Evolutionary conservation across 2,797 vertebrate genomes (phyloP).

Genomic region (Poecilia picta): DNA sequence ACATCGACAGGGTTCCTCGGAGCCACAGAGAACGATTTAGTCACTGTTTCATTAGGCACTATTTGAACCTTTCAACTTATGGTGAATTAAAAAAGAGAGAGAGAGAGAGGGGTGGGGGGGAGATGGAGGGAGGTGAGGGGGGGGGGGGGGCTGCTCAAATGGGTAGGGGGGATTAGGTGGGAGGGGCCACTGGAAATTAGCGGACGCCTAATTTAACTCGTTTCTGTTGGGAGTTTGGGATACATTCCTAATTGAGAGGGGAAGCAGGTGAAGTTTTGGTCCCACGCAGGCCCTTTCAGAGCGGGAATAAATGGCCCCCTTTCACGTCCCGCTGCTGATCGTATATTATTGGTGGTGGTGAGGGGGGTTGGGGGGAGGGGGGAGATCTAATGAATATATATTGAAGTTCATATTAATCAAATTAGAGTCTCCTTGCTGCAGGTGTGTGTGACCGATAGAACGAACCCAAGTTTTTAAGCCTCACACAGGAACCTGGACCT

Average conservation of each 20-base stretch:
- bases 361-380: slow-evolving; percentile 66
- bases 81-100: slow-evolving; percentile 88
- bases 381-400: slow-evolving; percentile 96
- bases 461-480: slow-evolving; percentile 67
- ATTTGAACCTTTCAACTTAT: slow-evolving; percentile 99
- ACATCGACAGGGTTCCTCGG: slow-evolving; percentile 84
- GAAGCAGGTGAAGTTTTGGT: slow-evolving; percentile 99
- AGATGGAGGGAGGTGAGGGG: no score
- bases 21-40: slow-evolving; percentile 89
- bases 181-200: slow-evolving; percentile 96
- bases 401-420: slow-evolving; percentile 96
- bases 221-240: slow-evolving; percentile 97
- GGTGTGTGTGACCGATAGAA: slow-evolving; percentile 90
- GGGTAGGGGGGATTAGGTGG: slow-evolving; percentile 91
- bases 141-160: slow-evolving; percentile 87
- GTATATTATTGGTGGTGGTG: slow-evolving; percentile 85
- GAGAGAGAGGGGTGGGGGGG: no score
- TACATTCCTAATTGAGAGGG: slow-evolving; percentile 99
- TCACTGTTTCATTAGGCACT: slow-evolving; percentile 97
- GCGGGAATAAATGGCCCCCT: slow-evolving; percentile 90
- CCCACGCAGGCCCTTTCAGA: slow-evolving; percentile 94
- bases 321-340: slow-evolving; percentile 90
- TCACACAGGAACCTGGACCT: slow-evolving; percentile 75
- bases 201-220: slow-evolving; percentile 99
- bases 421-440: slow-evolving; percentile 93